Percentiles rank a stretch among this genome's conserved stretches.
phyloP scores from a whole-genome alignment of 2,113 vertebrate genomes.

The Mustelus asterias region DNA sequence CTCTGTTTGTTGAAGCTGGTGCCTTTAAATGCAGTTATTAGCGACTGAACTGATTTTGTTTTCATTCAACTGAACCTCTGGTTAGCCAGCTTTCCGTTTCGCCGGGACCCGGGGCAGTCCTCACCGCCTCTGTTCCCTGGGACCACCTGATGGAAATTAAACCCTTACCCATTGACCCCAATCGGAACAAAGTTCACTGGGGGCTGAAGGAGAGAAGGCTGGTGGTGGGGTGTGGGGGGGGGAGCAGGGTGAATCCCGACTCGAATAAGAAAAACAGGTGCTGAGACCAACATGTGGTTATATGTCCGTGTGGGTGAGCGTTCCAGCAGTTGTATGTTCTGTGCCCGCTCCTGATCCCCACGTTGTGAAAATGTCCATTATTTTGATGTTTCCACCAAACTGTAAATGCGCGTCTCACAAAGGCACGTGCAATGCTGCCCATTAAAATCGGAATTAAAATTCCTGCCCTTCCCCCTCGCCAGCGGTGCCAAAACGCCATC shows the following conservation, averaged over 20 bases:
- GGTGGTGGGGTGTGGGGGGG: too few species aligned
- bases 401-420: neutral
- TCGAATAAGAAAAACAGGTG: too few species aligned
- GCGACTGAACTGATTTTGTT: neutral
- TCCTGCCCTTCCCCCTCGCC: too few species aligned
- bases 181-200: neutral
- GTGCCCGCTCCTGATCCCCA: neutral
- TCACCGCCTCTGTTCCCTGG: neutral
- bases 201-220: neutral
- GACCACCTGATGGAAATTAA: too few species aligned
- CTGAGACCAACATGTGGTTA: neutral
- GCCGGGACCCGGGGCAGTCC: too few species aligned
- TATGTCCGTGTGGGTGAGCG: neutral
- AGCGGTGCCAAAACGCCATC: neutral
- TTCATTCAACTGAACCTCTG: neutral
- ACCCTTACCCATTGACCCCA: neutral
- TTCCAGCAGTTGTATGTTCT: too few species aligned
- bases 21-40: constrained; percentile 34
- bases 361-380: neutral
- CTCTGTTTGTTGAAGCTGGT: constrained; percentile 22
- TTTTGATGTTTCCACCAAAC: neutral
- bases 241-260: neutral
- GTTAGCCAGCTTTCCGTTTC: neutral
- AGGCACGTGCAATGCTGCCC: neutral
- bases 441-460: too few species aligned